Conservation (phyloP, 2,113 vertebrate species). For the Aspiorhynchus laticeps region DNA sequence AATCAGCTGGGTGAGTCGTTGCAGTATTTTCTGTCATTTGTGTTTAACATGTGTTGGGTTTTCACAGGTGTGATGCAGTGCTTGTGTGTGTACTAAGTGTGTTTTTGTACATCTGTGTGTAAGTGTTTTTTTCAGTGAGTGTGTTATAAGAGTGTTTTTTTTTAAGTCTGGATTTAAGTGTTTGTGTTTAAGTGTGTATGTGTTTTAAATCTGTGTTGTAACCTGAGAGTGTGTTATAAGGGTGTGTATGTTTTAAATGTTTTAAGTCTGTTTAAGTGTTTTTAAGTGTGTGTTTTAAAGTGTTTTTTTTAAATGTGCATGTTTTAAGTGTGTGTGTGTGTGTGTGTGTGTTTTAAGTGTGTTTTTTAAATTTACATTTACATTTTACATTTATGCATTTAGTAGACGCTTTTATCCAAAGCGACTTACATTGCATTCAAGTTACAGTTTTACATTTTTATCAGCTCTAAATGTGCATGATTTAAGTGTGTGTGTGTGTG, state of each 20-base stretch:
- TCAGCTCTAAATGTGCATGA: too few species aligned
- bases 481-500: too few species aligned
- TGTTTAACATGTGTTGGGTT: conserved; percentile 9
- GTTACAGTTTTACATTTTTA: too few species aligned
- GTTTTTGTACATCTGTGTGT: not conserved
- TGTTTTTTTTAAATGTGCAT: conserved; percentile 1
- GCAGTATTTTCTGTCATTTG: not conserved
- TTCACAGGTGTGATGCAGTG: not conserved
- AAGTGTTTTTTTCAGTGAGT: not conserved
- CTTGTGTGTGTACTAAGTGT: not conserved
- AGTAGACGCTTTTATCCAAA: too few species aligned
- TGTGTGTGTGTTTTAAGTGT: not conserved
- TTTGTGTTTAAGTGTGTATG: not conserved
- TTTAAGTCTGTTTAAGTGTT: not conserved
- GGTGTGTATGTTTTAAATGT: not conserved
- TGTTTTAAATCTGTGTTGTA: not conserved
- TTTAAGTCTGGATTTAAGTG: conserved; percentile 6
- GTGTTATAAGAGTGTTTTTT: not conserved
- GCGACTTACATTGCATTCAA: too few species aligned
- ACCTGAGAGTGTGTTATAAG: not conserved
- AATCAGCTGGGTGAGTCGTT: conserved; percentile 13
- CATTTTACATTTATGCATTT: too few species aligned
- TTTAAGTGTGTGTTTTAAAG: not conserved
- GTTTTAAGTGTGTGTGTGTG: not conserved
- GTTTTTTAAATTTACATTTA: too few species aligned